phyloP scores from a whole-genome alignment of 2,888 invertebrate species.

The Oligia strigilis region DNA sequence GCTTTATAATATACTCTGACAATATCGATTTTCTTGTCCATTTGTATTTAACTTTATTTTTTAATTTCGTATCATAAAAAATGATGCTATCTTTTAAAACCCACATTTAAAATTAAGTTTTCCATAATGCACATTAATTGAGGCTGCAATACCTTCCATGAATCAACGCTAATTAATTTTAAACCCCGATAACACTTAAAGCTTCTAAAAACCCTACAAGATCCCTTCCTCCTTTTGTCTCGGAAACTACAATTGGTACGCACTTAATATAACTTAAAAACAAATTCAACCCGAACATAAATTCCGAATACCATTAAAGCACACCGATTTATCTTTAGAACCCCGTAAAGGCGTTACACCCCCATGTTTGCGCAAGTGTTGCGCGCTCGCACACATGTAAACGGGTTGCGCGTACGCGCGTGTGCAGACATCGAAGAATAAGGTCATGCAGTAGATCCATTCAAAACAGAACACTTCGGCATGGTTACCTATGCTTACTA shows the following conservation, averaged over 20 bases:
- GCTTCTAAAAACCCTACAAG: constrained; percentile 49
- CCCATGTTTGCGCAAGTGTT: constrained; percentile 86
- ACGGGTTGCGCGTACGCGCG: constrained; percentile 43
- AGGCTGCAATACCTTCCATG: constrained; percentile 11
- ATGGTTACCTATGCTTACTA: neutral
- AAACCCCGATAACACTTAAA: constrained; percentile 51
- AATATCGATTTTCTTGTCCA: neutral
- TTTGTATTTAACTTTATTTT: neutral
- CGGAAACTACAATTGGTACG: constrained; percentile 67
- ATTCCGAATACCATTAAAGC: constrained; percentile 87
- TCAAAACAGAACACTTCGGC: neutral
- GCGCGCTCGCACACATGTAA: constrained; percentile 65
- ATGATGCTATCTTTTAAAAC: constrained; percentile 9
- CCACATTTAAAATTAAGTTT: constrained; percentile 8
- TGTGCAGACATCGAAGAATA: constrained; percentile 14
- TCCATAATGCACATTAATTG: constrained; percentile 22
- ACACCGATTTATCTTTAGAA: constrained; percentile 81
- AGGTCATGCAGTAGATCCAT: constrained; percentile 1
- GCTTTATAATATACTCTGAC: neutral
- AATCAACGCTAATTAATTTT: constrained; percentile 47
- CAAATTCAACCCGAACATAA: constrained; percentile 83
- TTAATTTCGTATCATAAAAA: neutral
- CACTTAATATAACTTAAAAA: constrained; percentile 79
- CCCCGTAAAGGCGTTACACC: constrained; percentile 73
- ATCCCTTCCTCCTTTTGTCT: constrained; percentile 57